These are phyloP conservation scores for Brienomyrus brachyistius DNA, from an alignment of 2,113 vertebrate genomes.

Conservation along the genomic window DNA sequence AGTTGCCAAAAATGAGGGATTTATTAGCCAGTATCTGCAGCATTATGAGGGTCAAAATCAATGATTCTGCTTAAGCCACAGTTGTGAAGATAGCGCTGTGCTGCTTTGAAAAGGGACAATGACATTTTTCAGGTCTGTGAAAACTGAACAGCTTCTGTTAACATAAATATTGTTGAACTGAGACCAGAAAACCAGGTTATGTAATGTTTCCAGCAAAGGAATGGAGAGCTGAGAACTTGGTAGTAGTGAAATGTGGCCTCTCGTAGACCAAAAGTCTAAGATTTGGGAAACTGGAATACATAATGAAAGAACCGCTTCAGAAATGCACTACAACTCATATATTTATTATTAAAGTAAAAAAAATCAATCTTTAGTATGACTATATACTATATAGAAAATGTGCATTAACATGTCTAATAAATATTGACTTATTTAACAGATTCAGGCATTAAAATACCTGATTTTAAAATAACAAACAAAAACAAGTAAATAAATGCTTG, in stretches of 20 bases:
- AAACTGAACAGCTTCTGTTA: not conserved
- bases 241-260: not conserved
- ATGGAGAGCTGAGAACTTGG: not conserved
- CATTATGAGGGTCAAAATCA: not conserved
- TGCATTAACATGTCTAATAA: not conserved
- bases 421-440: not conserved
- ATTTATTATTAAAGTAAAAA: not conserved
- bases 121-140: not conserved
- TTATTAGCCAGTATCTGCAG: not conserved
- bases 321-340: not conserved
- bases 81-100: not conserved
- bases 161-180: not conserved
- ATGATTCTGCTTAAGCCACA: not conserved
- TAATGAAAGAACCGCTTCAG: constrained; percentile 13
- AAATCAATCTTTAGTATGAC: not conserved
- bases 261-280: not conserved
- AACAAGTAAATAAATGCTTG: not conserved
- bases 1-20: not conserved
- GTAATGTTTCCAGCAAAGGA: not conserved
- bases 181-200: not conserved
- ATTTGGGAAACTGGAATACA: not conserved
- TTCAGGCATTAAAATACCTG: not conserved
- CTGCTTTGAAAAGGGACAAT: not conserved
- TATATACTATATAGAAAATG: not conserved
- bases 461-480: not conserved